phyloP scores from a whole-genome alignment of 2,797 vertebrate species.

The Peromyscus nudipes region DNA sequence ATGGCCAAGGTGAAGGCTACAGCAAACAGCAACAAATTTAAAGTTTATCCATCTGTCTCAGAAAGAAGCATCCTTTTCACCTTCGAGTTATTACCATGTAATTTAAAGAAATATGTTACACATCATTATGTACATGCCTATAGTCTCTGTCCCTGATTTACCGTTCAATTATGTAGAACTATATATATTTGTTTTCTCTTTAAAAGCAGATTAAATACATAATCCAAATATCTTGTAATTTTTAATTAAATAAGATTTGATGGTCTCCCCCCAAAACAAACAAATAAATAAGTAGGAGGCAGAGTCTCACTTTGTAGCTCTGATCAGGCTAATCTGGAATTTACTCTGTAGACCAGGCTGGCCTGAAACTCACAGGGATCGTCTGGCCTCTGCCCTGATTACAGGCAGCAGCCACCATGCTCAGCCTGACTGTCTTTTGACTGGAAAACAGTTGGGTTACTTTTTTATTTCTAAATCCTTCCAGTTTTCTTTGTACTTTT shows the following conservation, averaged over 20 bases:
- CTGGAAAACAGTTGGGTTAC: background rate
- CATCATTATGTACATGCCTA: background rate
- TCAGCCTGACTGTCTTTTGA: background rate
- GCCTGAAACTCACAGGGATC: background rate
- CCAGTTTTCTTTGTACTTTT: background rate
- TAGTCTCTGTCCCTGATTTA: background rate
- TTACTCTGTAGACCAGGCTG: background rate
- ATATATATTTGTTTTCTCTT: background rate
- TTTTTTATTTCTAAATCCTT: background rate
- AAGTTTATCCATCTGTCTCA: background rate
- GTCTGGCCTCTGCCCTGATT: background rate
- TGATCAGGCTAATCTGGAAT: background rate
- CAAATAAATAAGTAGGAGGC: background rate
- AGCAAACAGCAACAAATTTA: background rate
- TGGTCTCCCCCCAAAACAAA: background rate
- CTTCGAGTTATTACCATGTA: background rate
- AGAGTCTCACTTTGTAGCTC: background rate
- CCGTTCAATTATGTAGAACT: background rate
- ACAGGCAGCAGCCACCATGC: background rate
- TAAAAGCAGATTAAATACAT: background rate
- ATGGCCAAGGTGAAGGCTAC: background rate
- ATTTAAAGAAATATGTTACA: background rate
- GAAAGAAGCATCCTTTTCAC: background rate
- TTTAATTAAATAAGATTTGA: conserved; percentile 13
- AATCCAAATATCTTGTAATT: background rate